These are phyloP conservation scores for Altica lythri DNA, from an alignment of 2,888 invertebrate genomes.

Conservation along the genomic window DNA sequence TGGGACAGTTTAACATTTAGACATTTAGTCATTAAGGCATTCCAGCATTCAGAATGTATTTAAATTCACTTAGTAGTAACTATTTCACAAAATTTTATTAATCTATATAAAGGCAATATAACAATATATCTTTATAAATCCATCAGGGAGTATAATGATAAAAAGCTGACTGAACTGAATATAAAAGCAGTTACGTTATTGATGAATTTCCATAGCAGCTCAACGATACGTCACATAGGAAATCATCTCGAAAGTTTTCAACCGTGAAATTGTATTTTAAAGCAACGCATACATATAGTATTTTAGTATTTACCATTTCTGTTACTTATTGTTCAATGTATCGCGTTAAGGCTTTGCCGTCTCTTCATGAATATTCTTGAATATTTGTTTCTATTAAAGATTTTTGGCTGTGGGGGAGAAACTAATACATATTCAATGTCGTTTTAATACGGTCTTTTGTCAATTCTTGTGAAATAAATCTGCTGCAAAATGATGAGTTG, in stretches of 20 bases:
- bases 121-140: constrained; percentile 22
- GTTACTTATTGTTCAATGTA: constrained; percentile 27
- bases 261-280: constrained; percentile 36
- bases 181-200: constrained; percentile 37
- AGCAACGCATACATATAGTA: constrained; percentile 27
- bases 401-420: constrained; percentile 13
- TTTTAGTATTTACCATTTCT: constrained; percentile 28
- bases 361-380: constrained; percentile 31
- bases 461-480: constrained; percentile 18
- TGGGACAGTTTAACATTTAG: no score
- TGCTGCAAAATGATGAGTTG: constrained; percentile 14
- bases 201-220: constrained; percentile 32
- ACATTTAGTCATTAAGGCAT: no score
- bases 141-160: constrained; percentile 22
- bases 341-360: constrained; percentile 18
- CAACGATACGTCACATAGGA: constrained; percentile 31
- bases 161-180: constrained; percentile 23
- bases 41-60: no score
- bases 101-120: no score
- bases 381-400: constrained; percentile 27
- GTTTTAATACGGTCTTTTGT: constrained; percentile 9
- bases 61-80: no score
- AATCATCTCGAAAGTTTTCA: constrained; percentile 30
- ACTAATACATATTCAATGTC: constrained; percentile 19
- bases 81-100: no score